Conservation (phyloP, 2,113 vertebrate genomes). For the Peromyscus leucopus region DNA sequence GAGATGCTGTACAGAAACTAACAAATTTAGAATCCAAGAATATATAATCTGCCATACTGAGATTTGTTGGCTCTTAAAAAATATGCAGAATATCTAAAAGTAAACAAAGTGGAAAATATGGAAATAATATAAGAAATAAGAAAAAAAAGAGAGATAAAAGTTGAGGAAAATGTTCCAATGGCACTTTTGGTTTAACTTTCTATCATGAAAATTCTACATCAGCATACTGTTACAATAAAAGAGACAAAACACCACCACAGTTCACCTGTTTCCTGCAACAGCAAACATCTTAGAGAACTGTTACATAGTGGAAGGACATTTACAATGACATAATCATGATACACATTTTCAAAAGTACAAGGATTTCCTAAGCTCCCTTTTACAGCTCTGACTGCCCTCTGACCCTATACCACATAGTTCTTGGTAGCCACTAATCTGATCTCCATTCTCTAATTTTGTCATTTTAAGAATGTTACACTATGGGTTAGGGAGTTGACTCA, state of each 20-base stretch:
- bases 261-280: not conserved
- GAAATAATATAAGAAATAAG: not conserved
- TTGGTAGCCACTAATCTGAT: not conserved
- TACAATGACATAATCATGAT: not conserved
- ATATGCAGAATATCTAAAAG: slow-evolving; percentile 10
- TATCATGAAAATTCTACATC: not conserved
- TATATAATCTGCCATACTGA: not conserved
- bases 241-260: not conserved
- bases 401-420: not conserved
- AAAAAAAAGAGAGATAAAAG: slow-evolving; percentile 27
- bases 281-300: not conserved
- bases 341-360: not conserved
- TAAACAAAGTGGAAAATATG: not conserved
- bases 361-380: not conserved
- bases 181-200: slow-evolving; percentile 26
- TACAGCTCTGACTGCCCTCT: not conserved
- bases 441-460: slow-evolving; percentile 9
- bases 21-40: slow-evolving; percentile 56
- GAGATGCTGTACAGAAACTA: slow-evolving; percentile 35
- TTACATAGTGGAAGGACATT: not conserved
- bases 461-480: slow-evolving; percentile 1
- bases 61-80: slow-evolving; percentile 43
- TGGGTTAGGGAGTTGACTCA: too few relatives aligned
- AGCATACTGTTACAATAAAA: not conserved
- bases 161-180: not conserved